Conservation (phyloP, 2,113 vertebrate species). For the Cephalopterus ornatus region DNA sequence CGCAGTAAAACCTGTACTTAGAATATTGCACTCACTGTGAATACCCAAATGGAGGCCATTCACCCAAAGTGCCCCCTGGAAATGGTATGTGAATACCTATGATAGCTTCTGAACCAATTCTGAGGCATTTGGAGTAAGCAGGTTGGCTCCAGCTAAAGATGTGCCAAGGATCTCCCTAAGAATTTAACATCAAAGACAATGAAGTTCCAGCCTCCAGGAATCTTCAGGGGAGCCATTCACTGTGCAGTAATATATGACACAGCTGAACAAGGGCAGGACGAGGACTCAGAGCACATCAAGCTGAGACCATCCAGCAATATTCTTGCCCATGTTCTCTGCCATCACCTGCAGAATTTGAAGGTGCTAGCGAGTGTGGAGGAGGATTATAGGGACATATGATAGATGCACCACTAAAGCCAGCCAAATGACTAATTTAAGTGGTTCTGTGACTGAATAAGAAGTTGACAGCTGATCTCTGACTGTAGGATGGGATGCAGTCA, state of each 20-base stretch:
- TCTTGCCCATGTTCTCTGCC: not conserved
- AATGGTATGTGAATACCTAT: not conserved
- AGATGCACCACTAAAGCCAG: not conserved
- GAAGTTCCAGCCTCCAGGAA: not conserved
- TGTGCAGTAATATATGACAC: fast-evolving
- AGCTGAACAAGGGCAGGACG: not conserved
- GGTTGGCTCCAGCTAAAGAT: not conserved
- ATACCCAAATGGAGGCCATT: not conserved
- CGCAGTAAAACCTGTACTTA: not conserved
- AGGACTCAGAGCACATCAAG: not conserved
- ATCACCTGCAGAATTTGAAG: not conserved
- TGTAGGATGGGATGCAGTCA: not conserved
- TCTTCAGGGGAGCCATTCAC: not conserved
- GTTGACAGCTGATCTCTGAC: not conserved
- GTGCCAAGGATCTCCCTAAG: not conserved
- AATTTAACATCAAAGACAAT: not conserved
- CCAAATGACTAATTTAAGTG: not conserved
- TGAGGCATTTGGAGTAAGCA: not conserved
- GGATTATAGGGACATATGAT: not conserved
- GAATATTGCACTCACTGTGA: not conserved
- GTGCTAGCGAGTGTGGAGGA: not conserved
- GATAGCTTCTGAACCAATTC: not conserved
- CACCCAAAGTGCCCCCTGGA: not conserved
- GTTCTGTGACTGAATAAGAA: not conserved
- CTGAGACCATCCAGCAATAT: not conserved